Base-by-base conservation (phyloP, 2,113 vertebrate genomes). In the Petrocephalus microphthalmus region DNA sequence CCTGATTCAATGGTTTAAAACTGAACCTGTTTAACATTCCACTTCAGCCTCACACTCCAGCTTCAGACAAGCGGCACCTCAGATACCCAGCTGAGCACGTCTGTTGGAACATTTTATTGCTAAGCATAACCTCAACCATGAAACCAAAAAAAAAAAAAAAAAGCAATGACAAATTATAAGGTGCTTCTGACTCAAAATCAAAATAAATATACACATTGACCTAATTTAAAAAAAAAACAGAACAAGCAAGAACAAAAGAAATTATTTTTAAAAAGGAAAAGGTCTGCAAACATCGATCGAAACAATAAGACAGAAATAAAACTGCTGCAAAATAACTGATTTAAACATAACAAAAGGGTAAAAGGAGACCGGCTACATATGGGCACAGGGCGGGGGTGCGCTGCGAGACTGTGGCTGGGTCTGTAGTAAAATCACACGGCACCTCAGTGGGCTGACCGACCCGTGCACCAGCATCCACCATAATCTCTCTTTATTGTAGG, bases 71-170 rank as follows among this genome's bases (percentile, higher is more conserved):
- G 82, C 42, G 3, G 82, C 42, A 47, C 45, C n/a, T 51, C 84
- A 85, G 22, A 85, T 25, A 85, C 22, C 84, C 84, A 33, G 29
- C 52, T 37, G 52, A 78, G 33, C 33, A 78, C 71, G 11, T 37
- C 71, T 78, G 71, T 78, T 78, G 71, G 71, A 78, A 97, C 95
- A 96, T 97, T 98, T 98, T 98, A 98, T 98, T 97, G 97, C 96
- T 97, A 97, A 97, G 97, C 97, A 97, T 96, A 97, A 96, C 96
- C 95, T 96, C 95, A 95, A 97, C 96, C 96, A 92, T 96, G 96
- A 96, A 96, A 96, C 95, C 96, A 96, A 95, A 95, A 94, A 91
- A 92, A 93, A 96, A 97, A 95, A 94, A 94, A 64, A 42, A 78
- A 42, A 78, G 19, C 29, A 19, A 78, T 42, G 71, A 78, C 29